Evolutionary conservation across 2,797 vertebrate genomes (phyloP).

Genomic region (Cyclopterus lumpus): DNA sequence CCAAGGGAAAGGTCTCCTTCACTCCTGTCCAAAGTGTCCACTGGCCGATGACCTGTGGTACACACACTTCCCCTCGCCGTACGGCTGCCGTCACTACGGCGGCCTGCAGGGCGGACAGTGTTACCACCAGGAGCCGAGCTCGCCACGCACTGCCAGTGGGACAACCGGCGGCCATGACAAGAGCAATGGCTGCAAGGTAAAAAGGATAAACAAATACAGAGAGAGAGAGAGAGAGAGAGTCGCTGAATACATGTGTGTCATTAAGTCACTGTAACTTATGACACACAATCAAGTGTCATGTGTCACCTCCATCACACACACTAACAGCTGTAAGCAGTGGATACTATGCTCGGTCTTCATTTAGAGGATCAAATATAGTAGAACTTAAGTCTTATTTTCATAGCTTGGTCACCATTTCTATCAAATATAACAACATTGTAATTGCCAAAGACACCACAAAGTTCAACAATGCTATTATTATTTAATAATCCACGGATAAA

Average conservation of each 20-base stretch:
- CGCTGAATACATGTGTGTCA: constrained; percentile 12
- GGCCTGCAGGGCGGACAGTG: constrained; percentile 74
- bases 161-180: constrained; percentile 69
- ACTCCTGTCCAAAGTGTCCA: constrained; percentile 85
- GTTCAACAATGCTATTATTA: not conserved
- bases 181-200: constrained; percentile 84
- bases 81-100: constrained; percentile 79
- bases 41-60: constrained; percentile 85
- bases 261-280: not conserved
- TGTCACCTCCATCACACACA: constrained; percentile 3
- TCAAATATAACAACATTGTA: too few relatives aligned
- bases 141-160: constrained; percentile 55
- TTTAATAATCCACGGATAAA: too few relatives aligned
- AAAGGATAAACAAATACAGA: constrained; percentile 1
- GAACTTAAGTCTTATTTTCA: constrained; percentile 1
- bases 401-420: not conserved
- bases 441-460: not conserved
- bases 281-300: constrained; percentile 1
- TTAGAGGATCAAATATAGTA: not conserved
- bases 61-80: constrained; percentile 79
- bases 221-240: not conserved
- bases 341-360: not conserved
- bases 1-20: constrained; percentile 85
- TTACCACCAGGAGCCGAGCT: constrained; percentile 74
- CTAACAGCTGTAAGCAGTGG: constrained; percentile 1